phyloP scores from a whole-genome alignment of 2,113 vertebrate species.

The Sylvilagus bachmani region DNA sequence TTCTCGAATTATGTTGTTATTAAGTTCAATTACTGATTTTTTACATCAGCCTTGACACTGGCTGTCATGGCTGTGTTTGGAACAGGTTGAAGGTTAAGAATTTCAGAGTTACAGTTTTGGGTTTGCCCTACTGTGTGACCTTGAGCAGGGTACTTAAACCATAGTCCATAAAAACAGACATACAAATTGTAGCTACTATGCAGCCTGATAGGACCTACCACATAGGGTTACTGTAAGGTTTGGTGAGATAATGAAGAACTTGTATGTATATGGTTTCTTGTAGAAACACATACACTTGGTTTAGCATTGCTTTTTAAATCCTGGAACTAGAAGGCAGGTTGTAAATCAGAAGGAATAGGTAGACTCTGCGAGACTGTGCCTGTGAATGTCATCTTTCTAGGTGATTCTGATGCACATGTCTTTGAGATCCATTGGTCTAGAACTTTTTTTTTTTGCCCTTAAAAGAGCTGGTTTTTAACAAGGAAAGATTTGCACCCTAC shows the following conservation, averaged over 20 bases:
- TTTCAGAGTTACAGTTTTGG: background rate
- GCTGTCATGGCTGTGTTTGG: background rate
- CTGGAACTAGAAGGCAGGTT: background rate
- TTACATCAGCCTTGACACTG: background rate
- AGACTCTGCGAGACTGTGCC: background rate
- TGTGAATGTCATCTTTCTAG: background rate
- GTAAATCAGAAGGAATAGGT: background rate
- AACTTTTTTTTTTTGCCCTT: conserved; percentile 2
- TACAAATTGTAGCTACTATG: background rate
- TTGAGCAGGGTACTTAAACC: background rate
- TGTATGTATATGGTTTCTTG: background rate
- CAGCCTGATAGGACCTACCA: background rate
- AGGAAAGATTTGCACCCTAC: background rate
- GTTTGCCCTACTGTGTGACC: background rate
- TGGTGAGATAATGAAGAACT: background rate
- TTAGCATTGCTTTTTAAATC: background rate
- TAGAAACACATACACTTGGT: background rate
- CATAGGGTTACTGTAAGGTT: background rate
- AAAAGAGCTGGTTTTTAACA: background rate
- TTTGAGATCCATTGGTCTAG: background rate
- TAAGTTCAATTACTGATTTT: conserved; percentile 9
- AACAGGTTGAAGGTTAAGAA: background rate
- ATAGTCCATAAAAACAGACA: background rate
- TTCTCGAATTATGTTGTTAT: background rate
- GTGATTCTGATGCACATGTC: background rate